Percentiles rank a stretch among this genome's conserved stretches.
Evolutionary conservation across 2,888 invertebrate genomes (phyloP).

Genomic region (Rhaphigaster nebulosa): DNA sequence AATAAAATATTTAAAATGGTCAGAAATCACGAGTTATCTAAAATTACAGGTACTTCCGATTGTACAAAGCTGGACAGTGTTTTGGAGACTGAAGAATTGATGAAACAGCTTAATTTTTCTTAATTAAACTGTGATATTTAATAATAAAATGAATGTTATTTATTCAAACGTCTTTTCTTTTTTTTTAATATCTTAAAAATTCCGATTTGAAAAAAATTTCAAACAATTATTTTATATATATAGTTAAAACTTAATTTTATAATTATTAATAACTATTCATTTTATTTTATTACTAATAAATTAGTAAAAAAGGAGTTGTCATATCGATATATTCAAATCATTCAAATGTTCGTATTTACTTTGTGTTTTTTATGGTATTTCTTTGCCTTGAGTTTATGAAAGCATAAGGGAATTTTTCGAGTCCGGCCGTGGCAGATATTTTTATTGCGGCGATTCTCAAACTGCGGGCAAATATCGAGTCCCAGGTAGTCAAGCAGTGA

Average conservation of each 20-base stretch:
- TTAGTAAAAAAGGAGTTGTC: too few relatives aligned
- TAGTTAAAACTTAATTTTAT: neutral
- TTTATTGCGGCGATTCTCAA: too few relatives aligned
- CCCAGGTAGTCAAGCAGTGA: too few relatives aligned
- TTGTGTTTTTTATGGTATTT: too few relatives aligned
- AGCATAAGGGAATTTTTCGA: too few relatives aligned
- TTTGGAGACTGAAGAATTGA: neutral
- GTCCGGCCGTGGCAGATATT: too few relatives aligned
- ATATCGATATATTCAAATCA: too few relatives aligned
- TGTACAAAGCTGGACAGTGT: constrained; percentile 29
- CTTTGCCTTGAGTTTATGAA: too few relatives aligned
- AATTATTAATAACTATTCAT: neutral
- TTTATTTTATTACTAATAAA: neutral
- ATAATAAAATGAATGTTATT: constrained; percentile 22
- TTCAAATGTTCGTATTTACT: too few relatives aligned
- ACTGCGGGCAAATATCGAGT: too few relatives aligned
- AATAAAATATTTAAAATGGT: neutral
- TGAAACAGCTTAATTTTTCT: constrained; percentile 44
- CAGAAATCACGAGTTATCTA: neutral
- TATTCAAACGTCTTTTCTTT: neutral
- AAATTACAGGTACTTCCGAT: neutral
- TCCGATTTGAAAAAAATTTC: neutral
- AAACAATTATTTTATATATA: neutral
- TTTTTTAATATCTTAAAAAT: constrained; percentile 19
- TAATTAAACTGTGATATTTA: too few relatives aligned